These are phyloP conservation scores for Baccha elongata DNA, from an alignment of 2,888 invertebrate genomes.

Conservation along the genomic window DNA sequence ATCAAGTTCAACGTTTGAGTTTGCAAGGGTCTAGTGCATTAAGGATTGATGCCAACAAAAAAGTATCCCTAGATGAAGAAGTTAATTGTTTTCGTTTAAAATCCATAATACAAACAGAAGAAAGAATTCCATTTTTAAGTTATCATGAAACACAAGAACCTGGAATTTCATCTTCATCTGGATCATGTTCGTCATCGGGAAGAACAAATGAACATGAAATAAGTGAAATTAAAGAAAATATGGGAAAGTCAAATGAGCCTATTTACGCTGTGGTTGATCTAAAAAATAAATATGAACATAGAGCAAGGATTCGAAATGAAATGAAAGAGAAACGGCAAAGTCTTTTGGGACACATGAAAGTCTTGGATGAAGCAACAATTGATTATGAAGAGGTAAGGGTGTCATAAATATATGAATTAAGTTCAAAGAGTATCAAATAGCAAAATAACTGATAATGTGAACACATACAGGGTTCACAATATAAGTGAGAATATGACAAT, in stretches of 20 bases:
- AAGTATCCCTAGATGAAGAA: conserved; percentile 34
- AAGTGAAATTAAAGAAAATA: conserved; percentile 36
- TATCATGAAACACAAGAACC: conserved; percentile 35
- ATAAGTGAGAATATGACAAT: too few relatives aligned
- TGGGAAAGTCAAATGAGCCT: conserved; percentile 73
- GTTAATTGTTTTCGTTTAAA: conserved; percentile 53
- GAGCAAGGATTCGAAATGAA: conserved; percentile 75
- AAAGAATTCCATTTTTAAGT: conserved; percentile 42
- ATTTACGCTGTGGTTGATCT: conserved; percentile 79
- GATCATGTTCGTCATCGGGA: conserved; percentile 39
- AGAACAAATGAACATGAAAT: conserved; percentile 48
- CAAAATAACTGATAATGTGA: too few relatives aligned
- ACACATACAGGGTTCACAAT: too few relatives aligned
- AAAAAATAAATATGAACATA: conserved; percentile 77
- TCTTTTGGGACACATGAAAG: conserved; percentile 70
- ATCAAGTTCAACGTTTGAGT: conserved; percentile 76
- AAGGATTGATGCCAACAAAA: conserved; percentile 37
- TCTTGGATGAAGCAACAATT: conserved; percentile 73
- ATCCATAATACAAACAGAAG: conserved; percentile 47
- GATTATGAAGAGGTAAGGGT: conserved; percentile 76
- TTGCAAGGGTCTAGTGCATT: conserved; percentile 75
- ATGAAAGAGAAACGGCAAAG: conserved; percentile 64
- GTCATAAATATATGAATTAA: neutral
- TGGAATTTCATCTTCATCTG: conserved; percentile 43
- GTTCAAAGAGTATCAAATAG: too few relatives aligned